Base-by-base conservation (phyloP, 2,888 invertebrate species). In the Schizaphis graminum region DNA sequence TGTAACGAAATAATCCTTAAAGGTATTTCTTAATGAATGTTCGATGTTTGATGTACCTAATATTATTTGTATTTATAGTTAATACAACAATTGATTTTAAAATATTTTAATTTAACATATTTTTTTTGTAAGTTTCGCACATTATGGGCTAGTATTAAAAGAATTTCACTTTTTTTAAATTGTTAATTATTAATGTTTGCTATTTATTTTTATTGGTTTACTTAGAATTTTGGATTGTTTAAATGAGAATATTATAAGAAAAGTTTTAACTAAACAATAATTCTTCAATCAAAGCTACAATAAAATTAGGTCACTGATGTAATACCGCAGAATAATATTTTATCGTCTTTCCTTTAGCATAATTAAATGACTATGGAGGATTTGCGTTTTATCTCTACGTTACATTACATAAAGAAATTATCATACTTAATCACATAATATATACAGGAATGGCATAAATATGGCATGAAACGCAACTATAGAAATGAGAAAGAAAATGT, bases 341-440 rank as follows among this genome's bases (percentile, higher is more conserved):
- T 84, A 53, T 41, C 91, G 35, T 41, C 41, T 91, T 84, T 41
- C 21, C 1, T 84, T 84, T 13, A 35, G 77, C 53, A 28, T 28
- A 91, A 91, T 91, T 91, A 91, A 91, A 85, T 21, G 91, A 41
- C 91, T 84, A 28, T 26, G 44, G 56, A 56, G 56, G 85, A 56
- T 85, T 91, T 35, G 21, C 41, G 41, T 91, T 85, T 85, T 91
- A 91, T 91, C 84, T 91, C 44, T 10, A 56, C 49, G 84, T 44
- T 53, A 47, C 67, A n/a, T 56, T 24, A 56, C 91, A n/a, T 44
- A n/a, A 44, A 84, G 56, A n/a, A 86, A 91, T 91, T 91, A 91
- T 91, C 91, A 91, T 91, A 91, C 57, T 91, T 91, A 91, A 91
- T 91, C 44, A 86, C 86, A 44, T 91, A 85, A 91, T 86, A 57